A percentile compares a stretch with the other conserved stretches of the same genome.
Conservation (phyloP, 2,113 vertebrate species). For the Rhea americana region DNA sequence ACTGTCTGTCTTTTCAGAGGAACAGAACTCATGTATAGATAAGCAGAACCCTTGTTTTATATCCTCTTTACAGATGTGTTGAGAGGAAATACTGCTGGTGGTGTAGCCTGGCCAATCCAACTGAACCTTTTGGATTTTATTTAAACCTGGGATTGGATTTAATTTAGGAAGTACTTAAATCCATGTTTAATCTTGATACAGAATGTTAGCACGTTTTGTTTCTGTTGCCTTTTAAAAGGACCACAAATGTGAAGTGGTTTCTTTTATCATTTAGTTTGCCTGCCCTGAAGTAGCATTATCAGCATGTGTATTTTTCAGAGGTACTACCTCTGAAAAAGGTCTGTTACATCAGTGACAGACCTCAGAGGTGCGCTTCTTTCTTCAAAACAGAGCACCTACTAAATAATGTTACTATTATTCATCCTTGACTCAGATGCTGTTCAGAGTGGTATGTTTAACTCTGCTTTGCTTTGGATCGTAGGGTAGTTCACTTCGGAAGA, state of each 20-base stretch:
- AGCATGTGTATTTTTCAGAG: background rate
- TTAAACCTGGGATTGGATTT: no score
- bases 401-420: background rate
- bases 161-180: background rate
- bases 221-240: background rate
- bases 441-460: no score
- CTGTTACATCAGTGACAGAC: background rate
- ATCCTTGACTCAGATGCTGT: background rate
- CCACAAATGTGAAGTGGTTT: background rate
- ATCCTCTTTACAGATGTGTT: no score
- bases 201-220: background rate
- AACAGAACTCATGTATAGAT: background rate
- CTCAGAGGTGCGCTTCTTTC: background rate
- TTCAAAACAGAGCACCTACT: background rate
- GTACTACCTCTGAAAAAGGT: rapidly evolving
- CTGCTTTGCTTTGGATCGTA: background rate
- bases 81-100: no score
- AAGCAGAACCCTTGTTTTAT: background rate
- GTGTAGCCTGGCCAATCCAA: no score
- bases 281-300: rapidly evolving
- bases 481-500: background rate
- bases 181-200: background rate
- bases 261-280: background rate
- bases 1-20: background rate
- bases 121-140: no score